Conservation (phyloP, 2,113 vertebrate genomes). For the Castor canadensis region DNA sequence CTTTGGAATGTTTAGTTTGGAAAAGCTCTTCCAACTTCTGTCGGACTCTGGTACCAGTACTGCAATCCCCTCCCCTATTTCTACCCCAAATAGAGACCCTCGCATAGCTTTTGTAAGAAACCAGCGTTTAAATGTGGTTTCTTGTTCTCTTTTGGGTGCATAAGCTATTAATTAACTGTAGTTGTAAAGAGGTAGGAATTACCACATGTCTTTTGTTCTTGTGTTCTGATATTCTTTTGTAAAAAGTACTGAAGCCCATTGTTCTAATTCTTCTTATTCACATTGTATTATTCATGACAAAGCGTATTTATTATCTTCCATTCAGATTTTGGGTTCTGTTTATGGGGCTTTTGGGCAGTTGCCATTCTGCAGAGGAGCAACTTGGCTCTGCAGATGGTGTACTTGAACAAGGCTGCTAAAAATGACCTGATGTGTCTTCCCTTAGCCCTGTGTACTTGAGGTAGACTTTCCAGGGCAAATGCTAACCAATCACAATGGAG, state of each 20-base stretch:
- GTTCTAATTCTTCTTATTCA: not conserved
- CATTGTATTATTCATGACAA: not conserved
- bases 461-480: not conserved
- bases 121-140: not conserved
- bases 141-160: not conserved
- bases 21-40: not conserved
- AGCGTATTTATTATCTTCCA: not conserved
- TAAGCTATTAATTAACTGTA: not conserved
- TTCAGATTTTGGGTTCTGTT: not conserved
- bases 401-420: not conserved
- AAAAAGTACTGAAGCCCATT: not conserved
- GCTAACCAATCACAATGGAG: not conserved
- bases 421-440: not conserved
- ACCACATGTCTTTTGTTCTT: not conserved
- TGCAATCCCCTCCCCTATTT: fast-evolving
- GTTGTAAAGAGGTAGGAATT: not conserved
- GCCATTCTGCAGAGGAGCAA: not conserved
- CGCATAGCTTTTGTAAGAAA: not conserved
- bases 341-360: not conserved
- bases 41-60: not conserved
- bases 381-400: not conserved
- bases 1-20: too few relatives aligned
- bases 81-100: not conserved
- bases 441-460: not conserved
- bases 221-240: not conserved